Evolutionary conservation across 2,888 invertebrate species (phyloP).

Genomic region (Ormyrus thymus): DNA sequence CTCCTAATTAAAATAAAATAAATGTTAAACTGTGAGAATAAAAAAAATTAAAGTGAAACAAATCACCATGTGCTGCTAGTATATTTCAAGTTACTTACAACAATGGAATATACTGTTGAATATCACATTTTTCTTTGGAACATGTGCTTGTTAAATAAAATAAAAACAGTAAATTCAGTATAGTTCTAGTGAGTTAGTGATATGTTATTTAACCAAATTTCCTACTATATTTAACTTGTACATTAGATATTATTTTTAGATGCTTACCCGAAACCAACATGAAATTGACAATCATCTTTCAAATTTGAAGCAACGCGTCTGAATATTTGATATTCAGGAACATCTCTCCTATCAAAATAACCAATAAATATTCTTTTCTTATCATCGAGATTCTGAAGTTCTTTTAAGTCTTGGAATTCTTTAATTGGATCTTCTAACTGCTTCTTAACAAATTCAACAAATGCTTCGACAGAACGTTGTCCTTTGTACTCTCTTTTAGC

Average conservation of each 20-base stretch:
- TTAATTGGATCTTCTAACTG: conserved; percentile 91
- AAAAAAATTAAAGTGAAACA: no score
- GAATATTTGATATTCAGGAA: conserved; percentile 87
- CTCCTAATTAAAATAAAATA: no score
- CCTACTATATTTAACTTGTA: neutral
- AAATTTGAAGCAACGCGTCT: conserved; percentile 89
- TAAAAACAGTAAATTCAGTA: conserved; percentile 51
- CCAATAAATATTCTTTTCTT: conserved; percentile 91
- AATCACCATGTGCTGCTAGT: neutral
- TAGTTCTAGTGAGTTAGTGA: neutral
- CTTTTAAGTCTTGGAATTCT: conserved; percentile 84
- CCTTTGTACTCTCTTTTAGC: conserved; percentile 93
- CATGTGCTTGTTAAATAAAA: conserved; percentile 71
- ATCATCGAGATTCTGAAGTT: conserved; percentile 85
- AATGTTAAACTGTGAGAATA: no score
- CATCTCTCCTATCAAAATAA: conserved; percentile 89
- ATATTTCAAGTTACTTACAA: conserved; percentile 63
- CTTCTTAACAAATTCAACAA: conserved; percentile 90
- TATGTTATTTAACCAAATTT: no score
- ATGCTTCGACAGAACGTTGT: conserved; percentile 92
- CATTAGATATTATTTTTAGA: neutral
- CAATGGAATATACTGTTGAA: conserved; percentile 69
- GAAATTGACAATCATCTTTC: conserved; percentile 97
- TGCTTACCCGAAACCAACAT: conserved; percentile 89
- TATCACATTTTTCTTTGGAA: conserved; percentile 71